Percentiles rank a stretch among this genome's conserved stretches.
Conservation (phyloP, 2,797 vertebrate genomes). For the Anolis apletophallus region DNA sequence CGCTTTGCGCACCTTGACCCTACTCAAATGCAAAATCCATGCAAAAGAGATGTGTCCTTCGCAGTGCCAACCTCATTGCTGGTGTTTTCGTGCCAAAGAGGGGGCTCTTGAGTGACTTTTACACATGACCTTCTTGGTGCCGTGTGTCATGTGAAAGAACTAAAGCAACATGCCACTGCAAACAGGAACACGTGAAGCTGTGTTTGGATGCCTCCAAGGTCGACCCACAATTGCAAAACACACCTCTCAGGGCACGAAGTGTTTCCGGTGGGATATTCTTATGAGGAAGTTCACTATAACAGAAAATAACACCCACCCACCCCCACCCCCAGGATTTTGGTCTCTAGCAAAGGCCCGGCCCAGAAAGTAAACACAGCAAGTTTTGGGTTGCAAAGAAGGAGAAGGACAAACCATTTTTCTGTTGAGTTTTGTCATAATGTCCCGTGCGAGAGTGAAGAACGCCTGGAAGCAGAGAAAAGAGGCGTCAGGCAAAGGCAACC, state of each 20-base stretch:
- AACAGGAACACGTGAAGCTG: not conserved
- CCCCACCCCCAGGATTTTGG: not conserved
- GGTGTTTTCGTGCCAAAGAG: not conserved
- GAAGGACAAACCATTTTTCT: slow-evolving; percentile 93
- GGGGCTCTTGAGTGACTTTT: not conserved
- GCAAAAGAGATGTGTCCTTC: too few species aligned
- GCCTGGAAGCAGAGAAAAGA: slow-evolving; percentile 79
- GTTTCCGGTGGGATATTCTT: not conserved
- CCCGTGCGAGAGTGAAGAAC: slow-evolving; percentile 96
- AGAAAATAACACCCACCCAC: not conserved
- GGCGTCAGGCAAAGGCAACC: not conserved
- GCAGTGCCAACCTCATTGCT: not conserved
- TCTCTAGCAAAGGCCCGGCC: too few species aligned
- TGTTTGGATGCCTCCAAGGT: not conserved
- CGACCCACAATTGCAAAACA: not conserved
- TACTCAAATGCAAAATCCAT: too few species aligned
- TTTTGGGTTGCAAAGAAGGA: not conserved
- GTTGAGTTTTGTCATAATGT: slow-evolving; percentile 97
- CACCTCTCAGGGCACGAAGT: rapidly evolving
- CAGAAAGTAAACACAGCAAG: not conserved
- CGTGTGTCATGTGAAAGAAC: not conserved
- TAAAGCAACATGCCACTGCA: not conserved
- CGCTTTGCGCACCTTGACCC: too few species aligned
- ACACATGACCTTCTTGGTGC: not conserved
- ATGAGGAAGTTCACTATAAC: not conserved